phyloP scores from a whole-genome alignment of 2,797 vertebrate genomes.

The Toxotes lorentzi region DNA sequence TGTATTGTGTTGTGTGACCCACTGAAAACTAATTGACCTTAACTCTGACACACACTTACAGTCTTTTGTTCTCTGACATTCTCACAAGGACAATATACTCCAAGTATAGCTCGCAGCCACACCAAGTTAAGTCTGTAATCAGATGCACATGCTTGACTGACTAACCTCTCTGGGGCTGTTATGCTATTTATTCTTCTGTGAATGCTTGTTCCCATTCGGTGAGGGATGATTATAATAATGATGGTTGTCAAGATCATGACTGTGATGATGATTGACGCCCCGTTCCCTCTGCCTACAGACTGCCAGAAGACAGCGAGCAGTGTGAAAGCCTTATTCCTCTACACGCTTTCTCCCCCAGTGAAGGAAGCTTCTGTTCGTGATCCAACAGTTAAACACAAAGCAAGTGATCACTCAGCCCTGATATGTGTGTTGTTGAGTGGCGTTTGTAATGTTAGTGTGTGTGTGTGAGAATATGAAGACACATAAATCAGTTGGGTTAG shows the following conservation, averaged over 20 bases:
- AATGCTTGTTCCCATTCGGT: slow-evolving; percentile 28
- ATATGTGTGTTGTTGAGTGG: background rate
- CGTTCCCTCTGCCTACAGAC: slow-evolving; percentile 75
- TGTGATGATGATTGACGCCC: slow-evolving; percentile 59
- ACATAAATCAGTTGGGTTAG: background rate
- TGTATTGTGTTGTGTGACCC: background rate
- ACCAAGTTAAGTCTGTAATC: slow-evolving; percentile 50
- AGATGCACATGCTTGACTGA: slow-evolving; percentile 47
- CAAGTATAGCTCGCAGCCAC: slow-evolving; percentile 39
- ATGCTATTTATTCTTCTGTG: slow-evolving; percentile 41
- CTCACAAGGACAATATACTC: slow-evolving; percentile 50
- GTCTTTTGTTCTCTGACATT: slow-evolving; percentile 38
- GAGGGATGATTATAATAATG: slow-evolving; percentile 59
- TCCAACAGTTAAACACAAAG: slow-evolving; percentile 59
- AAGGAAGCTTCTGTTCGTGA: slow-evolving; percentile 87
- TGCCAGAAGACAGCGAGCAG: slow-evolving; percentile 92
- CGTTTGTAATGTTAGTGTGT: background rate
- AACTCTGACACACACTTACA: slow-evolving; percentile 19
- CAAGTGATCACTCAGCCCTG: slow-evolving; percentile 29
- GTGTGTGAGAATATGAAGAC: slow-evolving; percentile 2
- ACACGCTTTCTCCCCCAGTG: slow-evolving; percentile 87
- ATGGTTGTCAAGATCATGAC: slow-evolving; percentile 42
- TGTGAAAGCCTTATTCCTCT: slow-evolving; percentile 95
- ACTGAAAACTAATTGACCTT: slow-evolving; percentile 29
- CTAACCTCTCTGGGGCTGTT: slow-evolving; percentile 33